Conservation (phyloP, 2,113 vertebrate genomes). For the Sterna hirundo region DNA sequence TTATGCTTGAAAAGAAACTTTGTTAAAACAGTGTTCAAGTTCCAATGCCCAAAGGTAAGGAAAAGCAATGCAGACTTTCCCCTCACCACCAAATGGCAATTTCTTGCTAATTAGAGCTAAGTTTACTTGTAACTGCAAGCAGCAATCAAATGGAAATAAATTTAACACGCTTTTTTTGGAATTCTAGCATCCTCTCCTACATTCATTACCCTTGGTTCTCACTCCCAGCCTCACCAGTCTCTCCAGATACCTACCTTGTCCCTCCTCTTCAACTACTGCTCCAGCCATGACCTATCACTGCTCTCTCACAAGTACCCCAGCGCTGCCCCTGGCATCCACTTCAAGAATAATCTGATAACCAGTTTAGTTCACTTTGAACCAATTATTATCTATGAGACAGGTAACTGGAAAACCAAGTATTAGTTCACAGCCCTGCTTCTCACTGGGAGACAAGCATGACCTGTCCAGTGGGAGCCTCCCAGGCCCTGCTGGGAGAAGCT, state of each 20-base stretch:
- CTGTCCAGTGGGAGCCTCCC: not conserved
- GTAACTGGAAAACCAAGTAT: not conserved
- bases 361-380: not conserved
- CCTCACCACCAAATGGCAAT: not conserved
- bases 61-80: not conserved
- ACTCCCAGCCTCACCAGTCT: not conserved
- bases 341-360: not conserved
- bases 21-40: not conserved
- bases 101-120: not conserved
- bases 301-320: not conserved
- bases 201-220: not conserved
- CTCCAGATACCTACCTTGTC: not conserved
- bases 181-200: not conserved
- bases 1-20: not conserved
- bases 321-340: not conserved
- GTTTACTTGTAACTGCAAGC: not conserved
- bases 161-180: not conserved
- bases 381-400: not conserved
- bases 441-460: not conserved
- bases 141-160: not conserved
- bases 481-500: not conserved
- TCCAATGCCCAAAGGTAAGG: not conserved
- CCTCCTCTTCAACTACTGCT: not conserved
- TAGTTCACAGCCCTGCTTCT: not conserved
- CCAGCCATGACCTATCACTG: not conserved